Evolutionary conservation across 2,797 vertebrate genomes (phyloP).

Genomic region (Spinus pinus): DNA sequence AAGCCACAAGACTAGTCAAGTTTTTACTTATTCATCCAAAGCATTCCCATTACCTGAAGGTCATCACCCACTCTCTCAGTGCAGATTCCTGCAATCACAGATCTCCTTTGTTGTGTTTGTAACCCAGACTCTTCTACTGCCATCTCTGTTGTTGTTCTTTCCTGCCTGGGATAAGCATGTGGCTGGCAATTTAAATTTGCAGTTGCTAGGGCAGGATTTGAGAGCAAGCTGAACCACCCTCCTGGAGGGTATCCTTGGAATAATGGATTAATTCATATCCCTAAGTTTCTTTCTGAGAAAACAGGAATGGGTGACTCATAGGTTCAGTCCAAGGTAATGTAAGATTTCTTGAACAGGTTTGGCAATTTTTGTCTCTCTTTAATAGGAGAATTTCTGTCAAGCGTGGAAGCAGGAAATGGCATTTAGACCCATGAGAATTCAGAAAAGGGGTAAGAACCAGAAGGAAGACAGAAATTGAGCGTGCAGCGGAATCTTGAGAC

Average conservation of each 20-base stretch:
- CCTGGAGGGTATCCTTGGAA: not conserved
- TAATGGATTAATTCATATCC: not conserved
- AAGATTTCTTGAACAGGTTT: not conserved
- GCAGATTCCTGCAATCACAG: not conserved
- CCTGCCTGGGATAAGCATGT: not conserved
- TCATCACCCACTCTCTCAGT: not conserved
- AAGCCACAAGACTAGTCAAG: not conserved
- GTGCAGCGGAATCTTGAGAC: not conserved
- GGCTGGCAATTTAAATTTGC: not conserved
- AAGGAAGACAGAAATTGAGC: not conserved
- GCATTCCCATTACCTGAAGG: not conserved
- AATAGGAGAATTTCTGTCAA: not conserved
- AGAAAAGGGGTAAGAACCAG: not conserved
- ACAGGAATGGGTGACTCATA: not conserved
- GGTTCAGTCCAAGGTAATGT: not conserved
- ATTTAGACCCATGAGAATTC: not conserved
- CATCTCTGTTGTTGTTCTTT: not conserved
- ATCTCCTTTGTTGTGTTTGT: not conserved
- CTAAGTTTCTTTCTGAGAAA: not conserved
- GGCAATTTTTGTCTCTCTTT: not conserved
- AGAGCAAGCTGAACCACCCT: not conserved
- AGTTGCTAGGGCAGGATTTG: not conserved
- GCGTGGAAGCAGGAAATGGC: not conserved
- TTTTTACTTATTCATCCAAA: not conserved
- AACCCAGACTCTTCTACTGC: not conserved